phyloP scores from a whole-genome alignment of 2,888 invertebrate species.

The Glyphotaelius pellucidus region DNA sequence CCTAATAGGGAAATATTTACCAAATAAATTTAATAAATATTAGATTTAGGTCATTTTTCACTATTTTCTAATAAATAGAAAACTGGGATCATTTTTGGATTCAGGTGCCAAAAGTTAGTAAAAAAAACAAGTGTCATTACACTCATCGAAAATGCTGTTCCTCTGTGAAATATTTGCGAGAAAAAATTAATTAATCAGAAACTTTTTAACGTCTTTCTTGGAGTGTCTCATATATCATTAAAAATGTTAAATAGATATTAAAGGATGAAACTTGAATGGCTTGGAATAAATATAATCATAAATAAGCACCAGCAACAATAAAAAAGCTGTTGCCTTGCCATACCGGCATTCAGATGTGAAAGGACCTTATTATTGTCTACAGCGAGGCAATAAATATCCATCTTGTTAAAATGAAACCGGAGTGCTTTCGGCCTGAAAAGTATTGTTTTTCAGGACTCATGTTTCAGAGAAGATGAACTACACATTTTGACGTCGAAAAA shows the following conservation, averaged over 20 bases:
- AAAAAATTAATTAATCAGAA: not conserved
- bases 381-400: constrained; percentile 44
- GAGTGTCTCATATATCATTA: not conserved
- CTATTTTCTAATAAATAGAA: too few relatives aligned
- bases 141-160: too few relatives aligned
- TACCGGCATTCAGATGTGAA: not conserved
- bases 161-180: too few relatives aligned
- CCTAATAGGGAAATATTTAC: too few relatives aligned
- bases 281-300: too few relatives aligned
- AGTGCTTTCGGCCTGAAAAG: constrained; percentile 26
- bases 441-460: not conserved
- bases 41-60: too few relatives aligned
- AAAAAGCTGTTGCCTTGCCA: not conserved
- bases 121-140: too few relatives aligned
- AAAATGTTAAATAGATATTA: not conserved
- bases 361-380: not conserved
- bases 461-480: not conserved
- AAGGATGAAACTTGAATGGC: not conserved
- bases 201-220: not conserved
- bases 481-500: not conserved
- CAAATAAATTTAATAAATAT: too few relatives aligned
- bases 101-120: too few relatives aligned
- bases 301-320: not conserved
- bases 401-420: constrained; percentile 49
- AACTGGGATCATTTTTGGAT: too few relatives aligned